Base-by-base conservation (phyloP, 2,797 vertebrate genomes). In the Labroides dimidiatus region DNA sequence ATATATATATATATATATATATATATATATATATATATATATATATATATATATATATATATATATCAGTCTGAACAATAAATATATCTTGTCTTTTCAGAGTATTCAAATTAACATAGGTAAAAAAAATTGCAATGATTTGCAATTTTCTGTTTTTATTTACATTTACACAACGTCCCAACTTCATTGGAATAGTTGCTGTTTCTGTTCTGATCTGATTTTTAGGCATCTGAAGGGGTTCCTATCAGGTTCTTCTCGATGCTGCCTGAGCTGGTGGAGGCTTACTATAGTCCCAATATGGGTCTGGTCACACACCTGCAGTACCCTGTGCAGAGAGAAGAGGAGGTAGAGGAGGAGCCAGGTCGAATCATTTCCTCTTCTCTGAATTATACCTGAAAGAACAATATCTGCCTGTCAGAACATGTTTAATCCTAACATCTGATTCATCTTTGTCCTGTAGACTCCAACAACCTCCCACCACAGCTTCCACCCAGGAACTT, bases 211-310 rank as follows among this genome's bases (percentile, higher is more conserved):
- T 84, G 58, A 48, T 80, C 36, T 81, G 59, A 27, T 74, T 59
- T 42, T 17, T 59, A 99, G 98, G 97, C 98, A 5, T 98, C 97
- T 1, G 97, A 97, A 51, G 98, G 98, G 0, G 97, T 99, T 69
- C 95, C 97, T 0, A 95, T 98, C 89, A 94, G 94, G 64, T 96
- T 96, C 88, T 99, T 97, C 48, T 73, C 94, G 6, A 90, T 90
- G 81, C 85, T 99, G 77, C 89, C 94, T 27, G 96, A 99, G 63
- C 93, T 99, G 84, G 97, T 99, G 79, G 97, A 98, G 27, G 97
- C 96, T 13, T 99, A 99, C 85, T 95, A 93, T 91, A 96, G 93
- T 72, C 96, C 96, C 72, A 97, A 98, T 91, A 95, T 98, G 95
- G 98, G 98, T 1, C 91, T 99, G 83, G 87, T 98, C 48, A 98